phyloP scores from a whole-genome alignment of 2,888 invertebrate species.

The Acleris holmiana region DNA sequence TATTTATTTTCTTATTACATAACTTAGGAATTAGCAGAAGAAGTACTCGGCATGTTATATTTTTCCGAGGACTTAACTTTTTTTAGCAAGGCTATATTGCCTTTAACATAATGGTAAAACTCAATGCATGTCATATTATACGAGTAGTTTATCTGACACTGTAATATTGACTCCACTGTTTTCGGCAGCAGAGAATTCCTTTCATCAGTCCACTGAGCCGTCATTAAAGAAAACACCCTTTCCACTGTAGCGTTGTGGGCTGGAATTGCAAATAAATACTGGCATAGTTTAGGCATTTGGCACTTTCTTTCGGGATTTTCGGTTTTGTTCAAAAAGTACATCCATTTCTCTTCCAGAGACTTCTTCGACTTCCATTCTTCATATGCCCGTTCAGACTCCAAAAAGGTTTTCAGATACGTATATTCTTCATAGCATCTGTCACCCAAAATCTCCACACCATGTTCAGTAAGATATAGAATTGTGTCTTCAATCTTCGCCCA shows the following conservation, averaged over 20 bases:
- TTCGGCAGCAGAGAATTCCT: slow-evolving; percentile 38
- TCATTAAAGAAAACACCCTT: slow-evolving; percentile 41
- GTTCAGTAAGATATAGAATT: slow-evolving; percentile 8
- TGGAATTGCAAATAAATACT: slow-evolving; percentile 42
- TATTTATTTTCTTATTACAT: slow-evolving; percentile 11
- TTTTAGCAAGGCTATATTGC: slow-evolving; percentile 24
- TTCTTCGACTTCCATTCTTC: slow-evolving; percentile 21
- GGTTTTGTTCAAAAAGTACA: slow-evolving; percentile 15
- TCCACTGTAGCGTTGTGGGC: slow-evolving; percentile 42
- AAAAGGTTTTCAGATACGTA: slow-evolving; percentile 13
- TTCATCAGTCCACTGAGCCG: slow-evolving; percentile 43
- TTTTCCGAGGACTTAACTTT: slow-evolving; percentile 19
- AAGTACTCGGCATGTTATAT: slow-evolving; percentile 19
- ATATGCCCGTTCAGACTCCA: slow-evolving; percentile 10
- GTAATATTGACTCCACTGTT: slow-evolving; percentile 40
- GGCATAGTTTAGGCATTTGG: slow-evolving; percentile 42
- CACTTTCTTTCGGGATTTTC: slow-evolving; percentile 11
- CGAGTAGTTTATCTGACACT: slow-evolving; percentile 29
- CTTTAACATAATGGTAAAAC: slow-evolving; percentile 31
- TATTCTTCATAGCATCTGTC: slow-evolving; percentile 15
- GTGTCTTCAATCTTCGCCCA: slow-evolving; percentile 17
- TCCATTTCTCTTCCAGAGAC: slow-evolving; percentile 17
- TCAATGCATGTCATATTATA: slow-evolving; percentile 27
- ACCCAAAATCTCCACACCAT: slow-evolving; percentile 10
- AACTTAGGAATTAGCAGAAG: slow-evolving; percentile 18